A percentile compares a stretch with the other conserved stretches of the same genome.
Conservation (phyloP, 2,113 vertebrate species). For the Bagarius yarrelli region DNA sequence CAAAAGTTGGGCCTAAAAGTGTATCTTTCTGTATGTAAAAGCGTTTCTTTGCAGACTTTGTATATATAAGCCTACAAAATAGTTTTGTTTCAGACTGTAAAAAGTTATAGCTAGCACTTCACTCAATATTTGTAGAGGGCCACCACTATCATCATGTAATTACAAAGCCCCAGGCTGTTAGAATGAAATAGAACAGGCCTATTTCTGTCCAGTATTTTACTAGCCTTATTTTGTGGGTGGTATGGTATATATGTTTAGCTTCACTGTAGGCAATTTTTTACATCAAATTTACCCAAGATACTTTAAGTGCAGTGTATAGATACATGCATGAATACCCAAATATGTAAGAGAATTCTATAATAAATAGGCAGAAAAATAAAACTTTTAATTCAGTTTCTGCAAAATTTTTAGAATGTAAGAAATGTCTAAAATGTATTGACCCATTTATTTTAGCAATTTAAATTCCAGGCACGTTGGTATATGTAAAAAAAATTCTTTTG, state of each 20-base stretch:
- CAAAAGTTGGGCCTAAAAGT: not conserved
- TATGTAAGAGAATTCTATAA: not conserved
- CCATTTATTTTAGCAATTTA: not conserved
- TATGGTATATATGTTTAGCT: not conserved
- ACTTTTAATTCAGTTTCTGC: not conserved
- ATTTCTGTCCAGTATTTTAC: not conserved
- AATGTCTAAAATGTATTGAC: constrained; percentile 13
- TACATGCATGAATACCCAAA: not conserved
- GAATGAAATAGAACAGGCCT: too few relatives aligned
- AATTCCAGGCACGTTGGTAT: not conserved
- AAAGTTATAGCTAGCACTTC: not conserved
- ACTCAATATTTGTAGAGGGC: not conserved
- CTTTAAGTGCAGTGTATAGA: not conserved
- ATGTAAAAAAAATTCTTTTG: constrained; percentile 3
- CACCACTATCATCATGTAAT: constrained; percentile 1
- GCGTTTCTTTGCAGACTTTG: not conserved
- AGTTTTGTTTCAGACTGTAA: not conserved
- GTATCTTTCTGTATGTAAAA: not conserved
- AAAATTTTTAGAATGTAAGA: not conserved
- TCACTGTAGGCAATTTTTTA: not conserved
- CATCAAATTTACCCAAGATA: not conserved
- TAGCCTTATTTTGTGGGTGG: not conserved
- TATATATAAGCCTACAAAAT: not conserved
- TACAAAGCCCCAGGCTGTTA: not conserved
- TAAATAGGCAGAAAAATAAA: not conserved